Evolutionary conservation across 1,140 invertebrate species (phyloP).

Genomic region (Ceratosolen solmsi): DNA sequence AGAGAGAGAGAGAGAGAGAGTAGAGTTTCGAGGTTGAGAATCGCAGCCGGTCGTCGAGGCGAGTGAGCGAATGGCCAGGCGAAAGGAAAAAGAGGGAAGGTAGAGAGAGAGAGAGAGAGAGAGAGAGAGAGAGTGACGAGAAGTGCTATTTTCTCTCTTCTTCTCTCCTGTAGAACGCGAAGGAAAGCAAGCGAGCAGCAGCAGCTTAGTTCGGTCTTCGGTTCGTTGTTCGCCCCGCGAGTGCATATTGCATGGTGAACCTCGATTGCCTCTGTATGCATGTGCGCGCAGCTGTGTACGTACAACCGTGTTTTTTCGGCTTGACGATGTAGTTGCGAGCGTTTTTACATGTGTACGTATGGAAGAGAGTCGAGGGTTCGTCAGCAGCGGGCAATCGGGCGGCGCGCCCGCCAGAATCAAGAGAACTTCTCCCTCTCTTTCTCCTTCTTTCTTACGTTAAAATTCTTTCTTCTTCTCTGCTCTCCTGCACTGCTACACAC

Average conservation of each 20-base stretch:
- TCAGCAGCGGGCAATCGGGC: conserved; percentile 27
- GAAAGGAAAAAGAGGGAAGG: conserved; percentile 40
- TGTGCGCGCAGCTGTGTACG: neutral
- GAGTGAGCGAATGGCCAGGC: conserved; percentile 33
- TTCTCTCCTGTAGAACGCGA: conserved; percentile 44
- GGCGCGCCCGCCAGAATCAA: conserved; percentile 17
- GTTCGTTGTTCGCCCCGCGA: conserved; percentile 57
- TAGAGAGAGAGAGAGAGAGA: neutral
- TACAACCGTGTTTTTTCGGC: neutral
- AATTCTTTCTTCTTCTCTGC: neutral
- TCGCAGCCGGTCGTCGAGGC: conserved; percentile 33
- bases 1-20: neutral
- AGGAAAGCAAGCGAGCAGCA: conserved; percentile 52
- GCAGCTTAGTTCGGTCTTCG: conserved; percentile 35
- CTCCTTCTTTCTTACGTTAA: conserved; percentile 26
- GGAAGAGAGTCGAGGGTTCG: conserved; percentile 18
- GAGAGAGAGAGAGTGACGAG: conserved; percentile 11
- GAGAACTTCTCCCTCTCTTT: conserved; percentile 33
- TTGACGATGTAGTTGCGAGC: neutral
- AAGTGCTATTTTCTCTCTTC: neutral
- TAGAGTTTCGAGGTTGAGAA: conserved; percentile 42
- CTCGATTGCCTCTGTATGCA: conserved; percentile 35
- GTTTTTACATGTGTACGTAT: neutral
- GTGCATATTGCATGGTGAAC: conserved; percentile 62
- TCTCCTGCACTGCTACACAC: neutral